A percentile compares a stretch with the other conserved stretches of the same genome.
These are phyloP conservation scores for Ashinkailepas kermadecensis DNA, from an alignment of 2,888 invertebrate genomes.

Conservation along the genomic window DNA sequence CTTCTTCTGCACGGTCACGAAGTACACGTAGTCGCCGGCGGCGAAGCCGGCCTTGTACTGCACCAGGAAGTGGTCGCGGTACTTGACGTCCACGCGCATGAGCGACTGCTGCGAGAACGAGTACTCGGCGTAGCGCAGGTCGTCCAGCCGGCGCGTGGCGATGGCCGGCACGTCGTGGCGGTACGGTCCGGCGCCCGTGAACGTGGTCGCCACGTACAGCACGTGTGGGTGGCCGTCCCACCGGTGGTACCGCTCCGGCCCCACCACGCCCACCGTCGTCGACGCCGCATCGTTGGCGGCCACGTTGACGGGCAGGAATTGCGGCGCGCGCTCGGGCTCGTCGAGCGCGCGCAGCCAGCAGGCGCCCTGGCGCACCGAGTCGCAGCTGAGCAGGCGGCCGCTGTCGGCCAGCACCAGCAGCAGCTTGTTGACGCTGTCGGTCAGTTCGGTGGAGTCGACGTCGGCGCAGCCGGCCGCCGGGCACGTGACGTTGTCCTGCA, in stretches of 20 bases:
- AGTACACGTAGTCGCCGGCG: slow-evolving; percentile 90
- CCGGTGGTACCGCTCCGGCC: slow-evolving; percentile 76
- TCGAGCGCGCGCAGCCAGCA: slow-evolving; percentile 75
- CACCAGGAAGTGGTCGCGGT: slow-evolving; percentile 88
- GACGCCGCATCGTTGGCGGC: slow-evolving; percentile 86
- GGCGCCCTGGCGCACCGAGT: slow-evolving; percentile 80
- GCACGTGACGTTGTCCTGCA: slow-evolving; percentile 79
- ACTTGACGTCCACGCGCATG: slow-evolving; percentile 82
- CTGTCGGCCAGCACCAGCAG: slow-evolving; percentile 61
- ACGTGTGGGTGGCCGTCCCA: slow-evolving; percentile 62
- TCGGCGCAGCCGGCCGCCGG: slow-evolving; percentile 72
- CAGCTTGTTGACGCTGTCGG: slow-evolving; percentile 86
- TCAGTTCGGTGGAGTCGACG: slow-evolving; percentile 52
- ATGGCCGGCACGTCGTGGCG: slow-evolving; percentile 88
- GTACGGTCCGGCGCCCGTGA: slow-evolving; percentile 84
- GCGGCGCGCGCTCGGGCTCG: slow-evolving; percentile 60
- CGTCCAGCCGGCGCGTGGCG: slow-evolving; percentile 72
- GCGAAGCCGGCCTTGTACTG: slow-evolving; percentile 95
- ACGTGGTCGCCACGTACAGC: slow-evolving; percentile 85
- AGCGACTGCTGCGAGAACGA: slow-evolving; percentile 78
- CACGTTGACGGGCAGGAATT: slow-evolving; percentile 70
- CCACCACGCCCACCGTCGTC: slow-evolving; percentile 86
- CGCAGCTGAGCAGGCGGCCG: slow-evolving; percentile 74
- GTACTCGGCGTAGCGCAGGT: slow-evolving; percentile 69
- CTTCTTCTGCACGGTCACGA: slow-evolving; percentile 88